A percentile compares a stretch with the other conserved stretches of the same genome.
phyloP scores from a whole-genome alignment of 2,797 vertebrate species.

The Chelmon rostratus region DNA sequence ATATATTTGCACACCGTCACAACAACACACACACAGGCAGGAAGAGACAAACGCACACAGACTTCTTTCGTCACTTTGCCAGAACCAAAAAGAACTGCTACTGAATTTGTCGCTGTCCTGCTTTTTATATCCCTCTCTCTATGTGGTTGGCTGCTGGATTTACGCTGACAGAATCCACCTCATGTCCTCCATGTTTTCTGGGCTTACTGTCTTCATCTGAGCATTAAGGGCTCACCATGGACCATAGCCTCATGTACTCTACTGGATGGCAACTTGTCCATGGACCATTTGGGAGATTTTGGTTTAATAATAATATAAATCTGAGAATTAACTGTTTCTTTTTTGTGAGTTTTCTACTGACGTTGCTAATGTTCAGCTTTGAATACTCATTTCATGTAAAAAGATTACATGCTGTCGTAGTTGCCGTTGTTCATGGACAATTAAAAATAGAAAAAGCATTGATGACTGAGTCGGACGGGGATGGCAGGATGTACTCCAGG shows the following conservation, averaged over 20 bases:
- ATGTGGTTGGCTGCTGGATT: slow-evolving; percentile 64
- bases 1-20: slow-evolving; percentile 75
- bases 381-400: background rate
- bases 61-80: slow-evolving; percentile 56
- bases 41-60: slow-evolving; percentile 31
- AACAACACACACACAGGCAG: slow-evolving; percentile 36
- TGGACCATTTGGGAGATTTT: slow-evolving; percentile 53
- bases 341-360: background rate
- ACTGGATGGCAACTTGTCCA: slow-evolving; percentile 38
- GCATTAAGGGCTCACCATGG: slow-evolving; percentile 62
- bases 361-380: background rate
- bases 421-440: background rate
- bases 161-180: slow-evolving; percentile 67
- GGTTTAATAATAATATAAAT: slow-evolving; percentile 20
- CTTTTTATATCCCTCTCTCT: slow-evolving; percentile 70
- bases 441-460: background rate
- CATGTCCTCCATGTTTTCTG: slow-evolving; percentile 70
- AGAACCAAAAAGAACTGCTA: slow-evolving; percentile 52
- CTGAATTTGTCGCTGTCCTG: slow-evolving; percentile 66
- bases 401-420: background rate
- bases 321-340: slow-evolving; percentile 21
- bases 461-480: background rate
- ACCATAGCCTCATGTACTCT: slow-evolving; percentile 43
- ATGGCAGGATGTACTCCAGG: slow-evolving; percentile 14
- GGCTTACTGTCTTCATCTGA: slow-evolving; percentile 67